Evolutionary conservation across 2,888 invertebrate species (phyloP).

Genomic region (Drosophila picticornis): DNA sequence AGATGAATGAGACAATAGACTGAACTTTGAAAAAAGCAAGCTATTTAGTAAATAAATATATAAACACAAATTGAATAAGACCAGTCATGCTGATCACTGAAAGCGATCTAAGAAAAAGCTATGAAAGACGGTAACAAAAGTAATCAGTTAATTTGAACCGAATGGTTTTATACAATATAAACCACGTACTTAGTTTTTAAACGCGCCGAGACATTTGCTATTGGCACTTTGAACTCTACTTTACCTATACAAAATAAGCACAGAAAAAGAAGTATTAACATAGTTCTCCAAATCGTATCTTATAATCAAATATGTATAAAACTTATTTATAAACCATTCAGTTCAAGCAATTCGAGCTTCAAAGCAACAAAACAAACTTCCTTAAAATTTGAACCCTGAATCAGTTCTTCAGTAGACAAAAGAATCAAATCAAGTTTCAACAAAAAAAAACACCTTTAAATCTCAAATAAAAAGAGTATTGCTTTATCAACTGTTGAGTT

Average conservation of each 20-base stretch:
- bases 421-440: not conserved
- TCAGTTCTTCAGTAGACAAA: not conserved
- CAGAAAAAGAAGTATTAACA: not conserved
- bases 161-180: not conserved
- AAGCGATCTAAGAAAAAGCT: not conserved
- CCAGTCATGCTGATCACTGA: not conserved
- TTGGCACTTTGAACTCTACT: no score
- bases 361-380: not conserved
- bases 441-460: not conserved
- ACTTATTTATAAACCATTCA: not conserved
- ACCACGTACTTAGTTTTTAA: not conserved
- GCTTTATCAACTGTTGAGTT: not conserved
- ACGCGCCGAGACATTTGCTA: not conserved
- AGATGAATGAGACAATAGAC: slow-evolving; percentile 21
- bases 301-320: not conserved
- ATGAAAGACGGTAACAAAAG: not conserved
- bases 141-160: not conserved
- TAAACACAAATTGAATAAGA: not conserved
- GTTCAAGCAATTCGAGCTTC: not conserved
- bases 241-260: not conserved
- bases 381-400: not conserved
- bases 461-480: no score
- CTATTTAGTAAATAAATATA: not conserved
- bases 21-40: slow-evolving; percentile 6
- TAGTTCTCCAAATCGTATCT: not conserved